Conservation (phyloP, 2,797 vertebrate species). For the Chromobotia macracanthus region DNA sequence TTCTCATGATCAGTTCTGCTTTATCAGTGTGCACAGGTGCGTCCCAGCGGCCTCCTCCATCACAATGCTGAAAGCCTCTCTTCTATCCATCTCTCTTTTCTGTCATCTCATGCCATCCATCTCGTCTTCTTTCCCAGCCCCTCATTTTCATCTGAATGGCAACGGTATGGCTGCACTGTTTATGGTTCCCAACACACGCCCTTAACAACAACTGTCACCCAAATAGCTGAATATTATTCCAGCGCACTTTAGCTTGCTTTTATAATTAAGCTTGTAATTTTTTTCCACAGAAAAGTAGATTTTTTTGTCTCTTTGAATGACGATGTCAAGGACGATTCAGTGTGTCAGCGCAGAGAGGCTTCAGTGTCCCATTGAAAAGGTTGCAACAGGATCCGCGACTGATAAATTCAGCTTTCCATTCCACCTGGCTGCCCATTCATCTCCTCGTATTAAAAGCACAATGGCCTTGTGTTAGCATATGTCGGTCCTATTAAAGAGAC, state of each 20-base stretch:
- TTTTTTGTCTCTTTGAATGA: neutral
- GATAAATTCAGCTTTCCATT: constrained; percentile 26
- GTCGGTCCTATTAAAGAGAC: constrained; percentile 39
- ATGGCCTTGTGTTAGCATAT: constrained; percentile 31
- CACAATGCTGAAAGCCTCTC: constrained; percentile 37
- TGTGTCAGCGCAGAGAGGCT: constrained; percentile 22
- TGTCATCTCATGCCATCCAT: constrained; percentile 21
- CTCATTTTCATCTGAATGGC: constrained; percentile 48
- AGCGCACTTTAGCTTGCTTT: neutral
- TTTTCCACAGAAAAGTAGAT: neutral
- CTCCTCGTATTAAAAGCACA: constrained; percentile 33
- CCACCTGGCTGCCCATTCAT: constrained; percentile 15
- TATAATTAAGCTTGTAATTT: neutral
- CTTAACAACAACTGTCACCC: constrained; percentile 22
- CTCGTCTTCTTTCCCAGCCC: neutral
- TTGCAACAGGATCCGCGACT: constrained; percentile 17
- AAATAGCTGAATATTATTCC: neutral
- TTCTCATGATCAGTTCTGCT: constrained; percentile 31
- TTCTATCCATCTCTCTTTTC: constrained; percentile 1
- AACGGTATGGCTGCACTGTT: constrained; percentile 25
- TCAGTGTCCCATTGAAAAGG: constrained; percentile 27
- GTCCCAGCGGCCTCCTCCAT: constrained; percentile 32
- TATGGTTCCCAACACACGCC: constrained; percentile 7
- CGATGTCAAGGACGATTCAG: neutral
- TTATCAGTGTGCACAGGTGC: constrained; percentile 36